Conservation (phyloP, 2,888 invertebrate species). For the Eupithecia dodoneata region DNA sequence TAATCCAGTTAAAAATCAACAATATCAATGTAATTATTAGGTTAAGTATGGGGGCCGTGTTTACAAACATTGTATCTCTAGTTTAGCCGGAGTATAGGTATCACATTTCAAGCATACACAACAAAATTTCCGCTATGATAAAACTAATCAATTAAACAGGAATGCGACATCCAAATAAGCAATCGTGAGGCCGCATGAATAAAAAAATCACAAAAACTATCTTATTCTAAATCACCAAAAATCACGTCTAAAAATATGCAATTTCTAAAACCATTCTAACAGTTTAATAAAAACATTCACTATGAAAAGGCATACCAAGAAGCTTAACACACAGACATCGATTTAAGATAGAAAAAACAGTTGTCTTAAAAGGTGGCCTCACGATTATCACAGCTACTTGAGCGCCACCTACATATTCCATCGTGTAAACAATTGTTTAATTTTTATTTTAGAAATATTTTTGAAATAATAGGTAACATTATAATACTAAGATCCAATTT, state of each 20-base stretch:
- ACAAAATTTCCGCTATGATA: neutral
- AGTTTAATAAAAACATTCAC: neutral
- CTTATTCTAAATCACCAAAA: neutral
- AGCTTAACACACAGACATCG: neutral
- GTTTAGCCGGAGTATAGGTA: neutral
- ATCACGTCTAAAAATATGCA: neutral
- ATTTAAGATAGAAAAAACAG: neutral
- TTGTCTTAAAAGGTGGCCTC: neutral
- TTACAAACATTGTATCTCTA: neutral
- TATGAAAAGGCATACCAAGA: neutral
- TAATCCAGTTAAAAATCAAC: neutral
- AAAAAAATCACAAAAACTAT: neutral
- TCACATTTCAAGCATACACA: slow-evolving; percentile 4
- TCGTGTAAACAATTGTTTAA: neutral
- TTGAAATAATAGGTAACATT: no score
- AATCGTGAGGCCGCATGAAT: slow-evolving; percentile 18
- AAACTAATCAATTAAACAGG: neutral
- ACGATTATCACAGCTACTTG: neutral
- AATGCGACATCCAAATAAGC: neutral
- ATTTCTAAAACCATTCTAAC: neutral
- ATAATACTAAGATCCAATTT: no score
- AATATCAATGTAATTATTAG: neutral
- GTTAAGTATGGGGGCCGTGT: neutral
- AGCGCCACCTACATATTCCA: slow-evolving; percentile 4
- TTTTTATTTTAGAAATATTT: neutral